phyloP scores from a whole-genome alignment of 2,113 vertebrate genomes.

The Pluvianellus socialis region DNA sequence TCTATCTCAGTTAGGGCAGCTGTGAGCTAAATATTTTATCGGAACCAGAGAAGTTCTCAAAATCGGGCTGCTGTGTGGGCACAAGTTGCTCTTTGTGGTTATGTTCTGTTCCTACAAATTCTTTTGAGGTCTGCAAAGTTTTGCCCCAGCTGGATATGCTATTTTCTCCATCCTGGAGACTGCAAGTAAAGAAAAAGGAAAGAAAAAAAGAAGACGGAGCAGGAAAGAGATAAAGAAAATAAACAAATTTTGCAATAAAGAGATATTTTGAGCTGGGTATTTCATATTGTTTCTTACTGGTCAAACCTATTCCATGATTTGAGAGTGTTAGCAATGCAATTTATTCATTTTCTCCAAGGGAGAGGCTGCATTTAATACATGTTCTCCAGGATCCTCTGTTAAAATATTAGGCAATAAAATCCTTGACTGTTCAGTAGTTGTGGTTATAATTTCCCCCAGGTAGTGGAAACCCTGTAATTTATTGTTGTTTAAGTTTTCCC shows the following conservation, averaged over 20 bases:
- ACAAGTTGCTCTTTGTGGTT: background rate
- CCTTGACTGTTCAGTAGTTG: slow-evolving; percentile 20
- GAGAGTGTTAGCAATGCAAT: slow-evolving; percentile 4
- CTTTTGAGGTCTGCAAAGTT: slow-evolving; percentile 3
- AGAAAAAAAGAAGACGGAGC: background rate
- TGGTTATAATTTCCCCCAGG: slow-evolving; percentile 59
- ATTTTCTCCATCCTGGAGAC: background rate
- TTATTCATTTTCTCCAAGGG: slow-evolving; percentile 37
- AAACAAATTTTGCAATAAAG: slow-evolving; percentile 23
- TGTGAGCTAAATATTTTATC: slow-evolving; percentile 19
- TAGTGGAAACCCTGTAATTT: slow-evolving; percentile 41
- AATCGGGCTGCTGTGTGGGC: background rate
- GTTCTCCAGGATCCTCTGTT: slow-evolving; percentile 20
- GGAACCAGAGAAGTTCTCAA: background rate
- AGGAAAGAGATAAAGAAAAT: background rate
- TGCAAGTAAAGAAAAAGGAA: background rate
- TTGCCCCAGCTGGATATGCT: slow-evolving; percentile 7
- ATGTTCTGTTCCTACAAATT: background rate
- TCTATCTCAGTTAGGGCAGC: background rate
- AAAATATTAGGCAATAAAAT: slow-evolving; percentile 68
- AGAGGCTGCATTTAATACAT: slow-evolving; percentile 44
- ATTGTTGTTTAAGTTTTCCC: background rate
- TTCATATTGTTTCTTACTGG: background rate
- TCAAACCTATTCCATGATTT: background rate
- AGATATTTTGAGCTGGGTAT: background rate